Evolutionary conservation across 92 coral and sea anemone species (phyloP).

Genomic region (Phenganax subtilis): DNA sequence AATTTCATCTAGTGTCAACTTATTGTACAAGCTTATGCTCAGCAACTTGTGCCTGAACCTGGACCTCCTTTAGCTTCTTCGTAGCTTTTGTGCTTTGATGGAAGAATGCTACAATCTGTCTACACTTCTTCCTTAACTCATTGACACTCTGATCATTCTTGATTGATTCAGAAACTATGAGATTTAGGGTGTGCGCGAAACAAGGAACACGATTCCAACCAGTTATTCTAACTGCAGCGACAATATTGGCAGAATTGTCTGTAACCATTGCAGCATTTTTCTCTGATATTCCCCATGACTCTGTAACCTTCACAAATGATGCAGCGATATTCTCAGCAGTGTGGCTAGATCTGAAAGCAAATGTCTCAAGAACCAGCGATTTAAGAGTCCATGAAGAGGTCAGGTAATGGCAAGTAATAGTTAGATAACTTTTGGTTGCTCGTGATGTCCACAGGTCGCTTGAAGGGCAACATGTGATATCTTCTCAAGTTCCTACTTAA

Average conservation of each 20-base stretch:
- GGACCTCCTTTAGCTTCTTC: conserved; percentile 29
- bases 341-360: conserved; percentile 25
- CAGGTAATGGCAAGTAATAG: conserved; percentile 35
- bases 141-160: conserved; percentile 30
- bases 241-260: conserved; percentile 37
- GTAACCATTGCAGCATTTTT: conserved; percentile 42
- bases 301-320: conserved; percentile 26
- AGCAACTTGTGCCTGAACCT: conserved; percentile 13
- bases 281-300: conserved; percentile 39
- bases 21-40: conserved; percentile 11
- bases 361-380: conserved; percentile 47
- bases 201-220: conserved; percentile 46
- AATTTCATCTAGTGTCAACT: conserved; percentile 3
- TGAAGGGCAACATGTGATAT: conserved; percentile 33
- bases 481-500: conserved; percentile 25
- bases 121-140: conserved; percentile 31
- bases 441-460: conserved; percentile 41
- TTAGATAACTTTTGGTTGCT: conserved; percentile 32
- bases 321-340: conserved; percentile 36
- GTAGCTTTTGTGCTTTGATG: conserved; percentile 18
- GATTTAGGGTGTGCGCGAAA: conserved; percentile 41
- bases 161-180: conserved; percentile 38
- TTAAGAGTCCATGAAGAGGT: conserved; percentile 37
- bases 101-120: conserved; percentile 33
- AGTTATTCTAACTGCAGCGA: conserved; percentile 34